phyloP scores from a whole-genome alignment of 2,113 vertebrate species.

The Ramphastos sulfuratus region DNA sequence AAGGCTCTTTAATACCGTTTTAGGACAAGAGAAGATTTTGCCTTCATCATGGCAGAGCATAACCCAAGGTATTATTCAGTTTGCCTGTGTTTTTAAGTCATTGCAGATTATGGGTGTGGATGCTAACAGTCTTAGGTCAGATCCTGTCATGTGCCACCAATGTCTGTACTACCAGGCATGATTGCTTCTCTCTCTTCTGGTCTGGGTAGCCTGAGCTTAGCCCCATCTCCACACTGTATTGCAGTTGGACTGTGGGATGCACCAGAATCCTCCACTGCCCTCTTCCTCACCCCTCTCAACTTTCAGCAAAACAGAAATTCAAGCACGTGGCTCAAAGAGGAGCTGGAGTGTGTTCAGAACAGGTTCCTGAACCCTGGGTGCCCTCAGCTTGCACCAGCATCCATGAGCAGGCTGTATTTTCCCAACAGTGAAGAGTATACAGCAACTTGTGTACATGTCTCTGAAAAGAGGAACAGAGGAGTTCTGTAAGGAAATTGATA shows the following conservation, averaged over 20 bases:
- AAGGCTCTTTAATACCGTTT: not conserved
- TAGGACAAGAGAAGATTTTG: not conserved
- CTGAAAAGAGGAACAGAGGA: not conserved
- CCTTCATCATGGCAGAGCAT: not conserved
- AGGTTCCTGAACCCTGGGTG: not conserved
- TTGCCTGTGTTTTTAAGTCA: fast-evolving
- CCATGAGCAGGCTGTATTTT: not conserved
- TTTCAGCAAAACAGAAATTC: not conserved
- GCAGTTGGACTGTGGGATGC: not conserved
- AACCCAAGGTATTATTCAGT: not conserved
- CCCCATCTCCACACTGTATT: fast-evolving
- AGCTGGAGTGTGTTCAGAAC: not conserved
- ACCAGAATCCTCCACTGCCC: not conserved
- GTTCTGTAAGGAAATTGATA: fast-evolving
- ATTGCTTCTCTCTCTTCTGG: not conserved
- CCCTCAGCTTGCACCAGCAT: not conserved
- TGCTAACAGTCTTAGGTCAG: fast-evolving
- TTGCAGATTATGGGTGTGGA: not conserved
- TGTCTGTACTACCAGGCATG: not conserved
- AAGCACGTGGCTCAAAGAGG: not conserved
- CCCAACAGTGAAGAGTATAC: not conserved
- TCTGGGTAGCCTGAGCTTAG: not conserved
- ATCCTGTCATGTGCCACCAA: too few species aligned
- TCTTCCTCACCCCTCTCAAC: not conserved
- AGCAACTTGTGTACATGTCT: not conserved